These are phyloP conservation scores for Drepana falcataria DNA, from an alignment of 2,888 invertebrate genomes.

Conservation along the genomic window DNA sequence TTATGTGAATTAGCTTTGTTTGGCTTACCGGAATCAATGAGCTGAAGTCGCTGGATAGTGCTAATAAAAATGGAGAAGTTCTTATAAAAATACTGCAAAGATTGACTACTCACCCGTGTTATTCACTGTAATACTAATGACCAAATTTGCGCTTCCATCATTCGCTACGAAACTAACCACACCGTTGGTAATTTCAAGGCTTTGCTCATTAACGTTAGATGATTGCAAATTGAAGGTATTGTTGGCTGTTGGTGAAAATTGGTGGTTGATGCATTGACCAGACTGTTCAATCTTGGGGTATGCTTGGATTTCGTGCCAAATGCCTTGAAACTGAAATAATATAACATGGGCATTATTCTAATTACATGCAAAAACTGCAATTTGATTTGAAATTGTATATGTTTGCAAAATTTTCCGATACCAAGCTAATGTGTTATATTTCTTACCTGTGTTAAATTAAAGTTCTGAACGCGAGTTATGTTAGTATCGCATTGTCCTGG, in stretches of 20 bases:
- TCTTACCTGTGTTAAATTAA: constrained; percentile 34
- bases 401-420: no score
- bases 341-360: no score
- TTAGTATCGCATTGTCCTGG: constrained; percentile 48
- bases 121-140: constrained; percentile 6
- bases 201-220: constrained; percentile 22
- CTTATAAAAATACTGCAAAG: no score
- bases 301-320: constrained; percentile 29
- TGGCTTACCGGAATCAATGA: no score
- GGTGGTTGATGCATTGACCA: constrained; percentile 30
- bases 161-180: constrained; percentile 12
- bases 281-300: constrained; percentile 26
- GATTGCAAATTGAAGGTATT: constrained; percentile 20
- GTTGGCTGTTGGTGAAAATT: constrained; percentile 11
- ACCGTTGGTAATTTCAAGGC: constrained; percentile 19
- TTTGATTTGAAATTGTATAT: no score
- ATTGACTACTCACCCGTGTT: neutral
- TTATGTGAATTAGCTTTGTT: no score
- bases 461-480: constrained; percentile 31
- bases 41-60: no score
- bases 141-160: constrained; percentile 17
- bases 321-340: constrained; percentile 20
- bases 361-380: no score
- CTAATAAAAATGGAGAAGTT: no score
- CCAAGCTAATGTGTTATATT: neutral